phyloP scores from a whole-genome alignment of 2,888 invertebrate species.

The Anarsia innoxiella region DNA sequence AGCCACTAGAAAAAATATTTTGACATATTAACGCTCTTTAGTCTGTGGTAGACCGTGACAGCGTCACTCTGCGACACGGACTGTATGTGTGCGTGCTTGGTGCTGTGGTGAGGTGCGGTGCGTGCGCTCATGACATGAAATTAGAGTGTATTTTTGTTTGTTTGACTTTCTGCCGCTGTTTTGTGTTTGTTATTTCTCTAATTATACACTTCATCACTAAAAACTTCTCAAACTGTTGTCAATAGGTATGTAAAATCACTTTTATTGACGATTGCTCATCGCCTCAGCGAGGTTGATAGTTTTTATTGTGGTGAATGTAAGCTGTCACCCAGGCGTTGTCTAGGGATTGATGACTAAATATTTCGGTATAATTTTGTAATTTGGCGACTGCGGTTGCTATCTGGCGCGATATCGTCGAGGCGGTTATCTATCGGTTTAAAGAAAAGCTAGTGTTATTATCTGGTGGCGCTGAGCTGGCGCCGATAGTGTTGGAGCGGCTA shows the following conservation, averaged over 20 bases:
- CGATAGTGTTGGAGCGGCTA: constrained; percentile 19
- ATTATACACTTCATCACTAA: constrained; percentile 71
- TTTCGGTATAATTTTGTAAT: constrained; percentile 16
- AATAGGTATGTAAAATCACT: constrained; percentile 53
- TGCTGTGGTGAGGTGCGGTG: constrained; percentile 50
- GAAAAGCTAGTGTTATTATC: constrained; percentile 52
- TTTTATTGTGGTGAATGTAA: constrained; percentile 33
- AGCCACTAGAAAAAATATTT: too few species aligned
- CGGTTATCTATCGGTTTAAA: constrained; percentile 50
- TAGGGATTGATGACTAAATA: constrained; percentile 15
- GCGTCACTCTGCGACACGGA: constrained; percentile 39
- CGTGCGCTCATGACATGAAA: constrained; percentile 43
- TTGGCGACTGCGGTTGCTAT: constrained; percentile 28
- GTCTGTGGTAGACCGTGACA: too few species aligned
- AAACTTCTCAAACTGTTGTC: constrained; percentile 63
- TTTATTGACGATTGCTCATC: constrained; percentile 21
- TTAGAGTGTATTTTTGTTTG: constrained; percentile 60
- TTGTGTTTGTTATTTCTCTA: constrained; percentile 58
- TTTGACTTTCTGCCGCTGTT: constrained; percentile 69
- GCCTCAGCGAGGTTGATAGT: constrained; percentile 5
- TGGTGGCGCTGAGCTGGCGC: too few species aligned
- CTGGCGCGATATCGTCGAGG: constrained; percentile 44
- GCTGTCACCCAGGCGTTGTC: constrained; percentile 66
- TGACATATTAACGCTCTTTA: too few species aligned
- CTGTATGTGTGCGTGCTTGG: constrained; percentile 35